Conservation (phyloP, 2,113 vertebrate species). For the Mesitornis unicolor region DNA sequence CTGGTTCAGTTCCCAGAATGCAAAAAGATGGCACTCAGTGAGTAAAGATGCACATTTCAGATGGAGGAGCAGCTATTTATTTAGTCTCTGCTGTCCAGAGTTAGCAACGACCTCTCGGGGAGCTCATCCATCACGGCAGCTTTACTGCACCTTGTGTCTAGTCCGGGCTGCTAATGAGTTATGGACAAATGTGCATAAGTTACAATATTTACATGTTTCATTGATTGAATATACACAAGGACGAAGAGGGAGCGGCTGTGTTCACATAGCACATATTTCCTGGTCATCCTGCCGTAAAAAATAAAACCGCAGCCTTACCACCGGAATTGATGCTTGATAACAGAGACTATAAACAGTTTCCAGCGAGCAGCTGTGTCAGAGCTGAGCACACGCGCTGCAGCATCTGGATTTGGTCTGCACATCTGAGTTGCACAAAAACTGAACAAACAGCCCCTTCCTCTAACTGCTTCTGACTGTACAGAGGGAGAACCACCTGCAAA, state of each 20-base stretch:
- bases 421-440: neutral
- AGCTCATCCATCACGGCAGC: neutral
- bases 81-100: constrained; percentile 15
- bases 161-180: neutral
- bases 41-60: neutral
- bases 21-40: neutral
- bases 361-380: neutral
- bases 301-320: neutral
- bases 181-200: neutral
- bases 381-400: neutral
- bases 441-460: neutral
- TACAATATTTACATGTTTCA: constrained; percentile 58
- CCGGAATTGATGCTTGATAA: neutral
- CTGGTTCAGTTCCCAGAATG: constrained; percentile 1
- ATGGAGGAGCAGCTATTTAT: constrained; percentile 13
- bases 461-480: neutral
- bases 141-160: neutral
- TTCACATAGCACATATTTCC: constrained; percentile 29
- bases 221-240: constrained; percentile 40
- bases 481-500: neutral
- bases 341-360: neutral
- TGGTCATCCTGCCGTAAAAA: neutral
- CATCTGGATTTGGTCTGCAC: neutral
- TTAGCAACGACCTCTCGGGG: neutral
- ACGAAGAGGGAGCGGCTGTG: constrained; percentile 21